Evolutionary conservation across 2,113 vertebrate genomes (phyloP).

Genomic region (Gnathonemus echidnorhynchus): DNA sequence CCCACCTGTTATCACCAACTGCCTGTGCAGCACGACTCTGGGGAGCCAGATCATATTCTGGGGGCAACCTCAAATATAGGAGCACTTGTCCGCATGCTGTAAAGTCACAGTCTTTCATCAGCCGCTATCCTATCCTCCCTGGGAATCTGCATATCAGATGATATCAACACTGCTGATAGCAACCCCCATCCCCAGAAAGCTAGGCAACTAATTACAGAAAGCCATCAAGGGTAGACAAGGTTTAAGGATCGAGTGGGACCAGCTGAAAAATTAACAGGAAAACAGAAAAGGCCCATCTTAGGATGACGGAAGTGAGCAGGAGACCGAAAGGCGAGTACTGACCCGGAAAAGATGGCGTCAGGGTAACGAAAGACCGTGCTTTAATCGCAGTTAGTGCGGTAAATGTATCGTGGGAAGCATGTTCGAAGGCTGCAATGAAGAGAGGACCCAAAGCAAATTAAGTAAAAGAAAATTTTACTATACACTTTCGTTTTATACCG

Average conservation of each 20-base stretch:
- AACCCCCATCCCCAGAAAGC: background rate
- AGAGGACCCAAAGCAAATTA: background rate
- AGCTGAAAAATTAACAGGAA: background rate
- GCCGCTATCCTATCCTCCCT: background rate
- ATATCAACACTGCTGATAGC: background rate
- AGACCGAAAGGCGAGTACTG: background rate
- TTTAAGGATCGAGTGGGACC: background rate
- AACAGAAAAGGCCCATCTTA: background rate
- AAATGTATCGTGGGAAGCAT: background rate
- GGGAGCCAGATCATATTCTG: slow-evolving; percentile 4
- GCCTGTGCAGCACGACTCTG: background rate
- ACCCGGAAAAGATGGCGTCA: background rate
- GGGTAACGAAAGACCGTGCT: background rate
- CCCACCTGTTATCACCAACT: background rate
- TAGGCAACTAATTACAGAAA: background rate
- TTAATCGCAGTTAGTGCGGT: background rate
- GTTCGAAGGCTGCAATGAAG: background rate
- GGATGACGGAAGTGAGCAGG: background rate
- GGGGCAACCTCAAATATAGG: background rate
- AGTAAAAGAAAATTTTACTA: background rate
- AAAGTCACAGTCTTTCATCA: background rate
- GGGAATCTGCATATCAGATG: slow-evolving; percentile 3
- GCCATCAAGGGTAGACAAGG: background rate
- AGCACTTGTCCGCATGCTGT: background rate
- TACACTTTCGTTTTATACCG: background rate